Conservation (phyloP, 2,888 invertebrate genomes). For the Abrostola tripartita region DNA sequence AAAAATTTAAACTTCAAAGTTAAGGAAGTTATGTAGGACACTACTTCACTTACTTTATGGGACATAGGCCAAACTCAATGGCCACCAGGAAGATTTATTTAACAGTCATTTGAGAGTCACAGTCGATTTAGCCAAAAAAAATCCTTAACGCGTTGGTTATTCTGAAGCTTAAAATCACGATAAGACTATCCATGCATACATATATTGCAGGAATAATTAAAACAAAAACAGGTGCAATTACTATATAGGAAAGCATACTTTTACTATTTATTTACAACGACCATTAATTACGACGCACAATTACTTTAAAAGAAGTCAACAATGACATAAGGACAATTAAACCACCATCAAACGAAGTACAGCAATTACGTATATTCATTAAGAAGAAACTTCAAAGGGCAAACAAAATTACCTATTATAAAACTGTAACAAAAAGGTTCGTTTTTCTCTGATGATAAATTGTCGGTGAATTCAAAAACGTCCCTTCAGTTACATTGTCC, state of each 20-base stretch:
- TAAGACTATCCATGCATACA: too few species aligned
- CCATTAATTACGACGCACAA: slow-evolving; percentile 43
- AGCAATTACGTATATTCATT: slow-evolving; percentile 47
- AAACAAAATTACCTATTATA: slow-evolving; percentile 44
- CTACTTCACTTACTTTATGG: too few species aligned
- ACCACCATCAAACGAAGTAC: slow-evolving; percentile 37
- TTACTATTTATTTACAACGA: slow-evolving; percentile 12
- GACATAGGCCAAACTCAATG: too few species aligned
- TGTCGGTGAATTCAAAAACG: slow-evolving; percentile 45
- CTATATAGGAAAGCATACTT: slow-evolving; percentile 16
- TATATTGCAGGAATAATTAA: too few species aligned
- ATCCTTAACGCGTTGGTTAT: too few species aligned
- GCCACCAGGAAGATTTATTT: too few species aligned
- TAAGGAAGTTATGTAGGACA: too few species aligned
- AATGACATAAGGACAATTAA: slow-evolving; percentile 42
- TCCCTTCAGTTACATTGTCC: slow-evolving; percentile 46
- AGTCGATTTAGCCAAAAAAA: too few species aligned
- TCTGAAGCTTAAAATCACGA: too few species aligned
- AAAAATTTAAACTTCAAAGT: neutral
- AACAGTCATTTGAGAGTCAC: too few species aligned
- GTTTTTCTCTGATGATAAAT: slow-evolving; percentile 50
- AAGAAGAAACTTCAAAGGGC: slow-evolving; percentile 37
- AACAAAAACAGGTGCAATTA: too few species aligned
- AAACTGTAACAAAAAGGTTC: slow-evolving; percentile 33
- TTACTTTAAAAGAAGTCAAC: slow-evolving; percentile 21